Evolutionary conservation across 2,797 vertebrate species (phyloP), one percentile per base, ranked within the genome.

Genomic region (Pterois miles): DNA sequence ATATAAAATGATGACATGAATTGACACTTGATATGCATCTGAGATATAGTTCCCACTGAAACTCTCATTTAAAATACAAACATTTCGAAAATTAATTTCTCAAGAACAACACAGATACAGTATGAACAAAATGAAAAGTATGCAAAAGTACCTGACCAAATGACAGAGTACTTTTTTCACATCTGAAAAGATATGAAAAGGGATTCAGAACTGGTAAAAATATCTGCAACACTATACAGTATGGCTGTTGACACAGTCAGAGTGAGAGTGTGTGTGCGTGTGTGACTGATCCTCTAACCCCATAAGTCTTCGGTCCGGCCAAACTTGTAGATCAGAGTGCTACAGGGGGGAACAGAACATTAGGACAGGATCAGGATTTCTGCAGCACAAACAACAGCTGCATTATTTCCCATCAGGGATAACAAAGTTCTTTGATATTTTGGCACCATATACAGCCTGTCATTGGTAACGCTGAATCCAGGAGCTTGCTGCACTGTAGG

Each of bases 241-340:
- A 16, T 40, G 38, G 38, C 38, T 40, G 38, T 40, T 14, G 5
- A 40, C 38, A 0, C 38, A 40, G 38, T 40, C 38, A 40, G 38
- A 40, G 38, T 14, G 38, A 40, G 18, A 8, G 33, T 53, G 25
- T 62, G 65, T 67, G 64, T 65, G 40, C 36, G 36, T 8, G 22
- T 57, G 63, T 43, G 40, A 34, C 8, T 34, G 33, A 70, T 2
- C 9, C 23, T 75, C 59, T 94, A 97, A 68, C 92, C 95, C 96
- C 97, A 98, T 50, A 98, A 89, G 71, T 97, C 96, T 90, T 98
- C 97, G 8, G 96, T 98, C 80, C 97, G 96, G 86, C 97, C 97
- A 71, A 98, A 98, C 91, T 98, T 98, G 94, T 97, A 98, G 94
- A 97, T 95, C 83, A 98, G 93, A 20, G 97, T 97, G 87, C 97